A percentile compares a stretch with the other conserved stretches of the same genome.
These are phyloP conservation scores for Trichoplax adhaerens DNA, from an alignment of 37 sponge, comb jelly and placozoan species.

Conservation along the genomic window DNA sequence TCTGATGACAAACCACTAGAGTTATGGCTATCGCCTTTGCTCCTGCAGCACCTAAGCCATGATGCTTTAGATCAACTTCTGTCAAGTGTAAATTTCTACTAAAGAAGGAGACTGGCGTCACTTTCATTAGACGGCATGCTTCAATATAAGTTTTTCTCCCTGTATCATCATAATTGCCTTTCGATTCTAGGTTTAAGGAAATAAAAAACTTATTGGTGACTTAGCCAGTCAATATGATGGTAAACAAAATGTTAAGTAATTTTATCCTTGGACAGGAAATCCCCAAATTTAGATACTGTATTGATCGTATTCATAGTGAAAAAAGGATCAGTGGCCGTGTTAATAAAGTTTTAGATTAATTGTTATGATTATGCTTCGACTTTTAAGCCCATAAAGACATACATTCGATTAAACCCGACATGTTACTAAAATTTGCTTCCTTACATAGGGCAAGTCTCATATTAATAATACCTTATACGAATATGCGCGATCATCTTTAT, in stretches of 20 bases:
- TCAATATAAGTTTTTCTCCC: constrained; percentile 59
- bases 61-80: constrained; percentile 60
- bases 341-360: not conserved
- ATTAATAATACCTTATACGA: too few relatives aligned
- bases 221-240: not conserved
- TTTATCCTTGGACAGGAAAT: not conserved
- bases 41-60: constrained; percentile 83
- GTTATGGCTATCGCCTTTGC: constrained; percentile 80
- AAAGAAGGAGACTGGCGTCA: constrained; percentile 78
- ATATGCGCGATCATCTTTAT: not conserved
- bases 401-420: not conserved
- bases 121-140: constrained; percentile 49
- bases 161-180: constrained; percentile 71
- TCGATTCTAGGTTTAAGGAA: constrained; percentile 43
- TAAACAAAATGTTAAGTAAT: too few relatives aligned
- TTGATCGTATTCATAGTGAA: not conserved
- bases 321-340: not conserved
- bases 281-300: not conserved
- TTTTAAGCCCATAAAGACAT: constrained; percentile 8
- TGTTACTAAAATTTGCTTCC: too few relatives aligned
- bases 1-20: constrained; percentile 37
- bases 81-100: constrained; percentile 22
- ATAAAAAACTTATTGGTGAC: not conserved
- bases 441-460: too few relatives aligned
- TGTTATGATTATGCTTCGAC: not conserved